phyloP scores from a whole-genome alignment of 2,888 invertebrate genomes.

The Mythimna pallens region DNA sequence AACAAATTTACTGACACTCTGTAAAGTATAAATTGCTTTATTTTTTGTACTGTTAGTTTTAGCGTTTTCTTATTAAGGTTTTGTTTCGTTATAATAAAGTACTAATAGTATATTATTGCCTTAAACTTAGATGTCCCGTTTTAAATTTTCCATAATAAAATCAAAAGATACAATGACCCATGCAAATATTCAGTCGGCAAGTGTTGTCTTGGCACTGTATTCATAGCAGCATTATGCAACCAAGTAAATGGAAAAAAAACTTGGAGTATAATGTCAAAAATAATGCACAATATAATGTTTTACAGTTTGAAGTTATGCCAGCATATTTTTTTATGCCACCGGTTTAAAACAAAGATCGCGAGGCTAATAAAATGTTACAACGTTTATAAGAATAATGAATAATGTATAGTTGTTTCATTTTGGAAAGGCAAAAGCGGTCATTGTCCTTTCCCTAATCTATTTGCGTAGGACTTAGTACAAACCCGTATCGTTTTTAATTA shows the following conservation, averaged over 20 bases:
- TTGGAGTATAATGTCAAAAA: slow-evolving; percentile 35
- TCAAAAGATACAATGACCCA: neutral
- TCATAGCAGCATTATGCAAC: slow-evolving; percentile 25
- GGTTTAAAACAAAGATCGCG: neutral
- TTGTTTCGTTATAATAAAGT: neutral
- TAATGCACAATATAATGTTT: slow-evolving; percentile 1
- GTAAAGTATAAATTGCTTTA: neutral
- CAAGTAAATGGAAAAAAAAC: slow-evolving; percentile 17
- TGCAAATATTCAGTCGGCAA: slow-evolving; percentile 1
- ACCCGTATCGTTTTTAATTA: neutral
- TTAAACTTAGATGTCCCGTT: neutral
- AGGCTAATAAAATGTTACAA: neutral
- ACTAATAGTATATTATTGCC: neutral
- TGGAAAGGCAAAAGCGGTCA: neutral
- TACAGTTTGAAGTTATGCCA: slow-evolving; percentile 34
- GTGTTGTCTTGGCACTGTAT: slow-evolving; percentile 25
- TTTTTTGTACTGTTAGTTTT: no score
- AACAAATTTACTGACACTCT: neutral
- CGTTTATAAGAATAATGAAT: neutral
- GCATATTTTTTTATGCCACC: slow-evolving; percentile 4
- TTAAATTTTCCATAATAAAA: neutral
- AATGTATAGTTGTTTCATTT: neutral
- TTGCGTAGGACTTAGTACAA: neutral
- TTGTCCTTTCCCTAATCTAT: neutral
- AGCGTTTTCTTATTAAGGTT: neutral